Base-by-base conservation (phyloP, 1,140 invertebrate genomes). In the Drosophila azteca region DNA sequence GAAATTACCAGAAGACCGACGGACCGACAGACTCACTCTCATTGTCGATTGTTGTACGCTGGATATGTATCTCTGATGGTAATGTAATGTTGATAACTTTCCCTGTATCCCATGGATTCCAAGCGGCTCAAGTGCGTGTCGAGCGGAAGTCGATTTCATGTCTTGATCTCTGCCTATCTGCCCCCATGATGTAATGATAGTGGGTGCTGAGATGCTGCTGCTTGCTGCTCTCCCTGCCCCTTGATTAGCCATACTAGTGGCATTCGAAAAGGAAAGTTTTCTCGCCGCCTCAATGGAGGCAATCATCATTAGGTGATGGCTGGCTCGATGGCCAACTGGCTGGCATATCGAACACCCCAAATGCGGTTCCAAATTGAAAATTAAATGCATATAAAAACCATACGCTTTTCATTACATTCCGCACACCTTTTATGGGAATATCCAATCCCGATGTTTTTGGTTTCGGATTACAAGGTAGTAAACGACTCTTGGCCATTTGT, bases 51-150 rank as follows among this genome's bases (percentile, higher is more conserved):
- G 43, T 57, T 54, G 62, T 39, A 49, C 64, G 54, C 44, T 35
- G 44, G 22, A 35, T 48, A 45, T 35, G 64, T 35, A 35, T 35
- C 31, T 35, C 11, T 11, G 9, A 58, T 45, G 55, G 58, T 58
- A 60, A 55, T 73, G 63, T 58, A 58, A 52, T 67, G 69, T 75
- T 64, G 55, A 64, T 71, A 65, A 65, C 68, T 75, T 55, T 75
- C 62, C 41, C 69, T 39, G 11, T 13, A 39, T 46, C 11, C 31
- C 26, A 20, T 54, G 6, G 35, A 6, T 24, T 11, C 20, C 17
- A 20, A 1, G 17, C 17, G 17, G 17, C 17, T 20, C 43, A 57
- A 46, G 54, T 72, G 51, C 31, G 26, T 52, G 29, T 26, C 17
- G 31, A 72, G 60, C 69, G 74, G 74, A 77, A 77, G 74, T 49